These are phyloP conservation scores for Masticophis lateralis DNA, from an alignment of 2,797 vertebrate genomes.

Conservation along the genomic window DNA sequence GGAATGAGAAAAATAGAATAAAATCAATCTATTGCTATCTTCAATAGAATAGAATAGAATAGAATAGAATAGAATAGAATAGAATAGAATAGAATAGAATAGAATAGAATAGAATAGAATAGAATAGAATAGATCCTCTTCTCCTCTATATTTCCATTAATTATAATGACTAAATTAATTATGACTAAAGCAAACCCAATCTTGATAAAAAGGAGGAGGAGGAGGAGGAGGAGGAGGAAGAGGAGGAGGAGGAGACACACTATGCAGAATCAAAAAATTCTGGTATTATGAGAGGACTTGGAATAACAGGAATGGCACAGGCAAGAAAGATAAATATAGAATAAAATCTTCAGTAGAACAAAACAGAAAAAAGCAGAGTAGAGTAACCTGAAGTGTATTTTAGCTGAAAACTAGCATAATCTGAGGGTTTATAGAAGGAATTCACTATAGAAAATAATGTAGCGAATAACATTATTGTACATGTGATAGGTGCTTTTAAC, in stretches of 20 bases:
- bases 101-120: not conserved
- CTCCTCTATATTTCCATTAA: not conserved
- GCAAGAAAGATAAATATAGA: not conserved
- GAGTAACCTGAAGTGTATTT: not conserved
- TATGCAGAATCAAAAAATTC: not conserved
- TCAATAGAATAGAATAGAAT: not conserved
- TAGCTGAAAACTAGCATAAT: not conserved
- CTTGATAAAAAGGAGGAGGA: not conserved
- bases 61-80: not conserved
- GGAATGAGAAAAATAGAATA: not conserved
- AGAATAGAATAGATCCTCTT: not conserved
- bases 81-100: not conserved
- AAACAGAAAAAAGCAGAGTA: not conserved
- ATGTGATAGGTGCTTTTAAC: not conserved
- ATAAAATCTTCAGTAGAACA: not conserved
- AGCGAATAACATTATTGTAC: not conserved
- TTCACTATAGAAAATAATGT: constrained; percentile 5
- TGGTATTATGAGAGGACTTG: not conserved
- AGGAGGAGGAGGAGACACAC: not conserved
- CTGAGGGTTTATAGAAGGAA: not conserved
- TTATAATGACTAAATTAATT: not conserved
- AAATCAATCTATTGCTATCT: not conserved
- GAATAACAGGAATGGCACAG: not conserved
- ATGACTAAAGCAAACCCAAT: not conserved
- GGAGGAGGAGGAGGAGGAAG: not conserved